Base-by-base conservation (phyloP, 2,888 invertebrate genomes). In the Cosmopolites sordidus region DNA sequence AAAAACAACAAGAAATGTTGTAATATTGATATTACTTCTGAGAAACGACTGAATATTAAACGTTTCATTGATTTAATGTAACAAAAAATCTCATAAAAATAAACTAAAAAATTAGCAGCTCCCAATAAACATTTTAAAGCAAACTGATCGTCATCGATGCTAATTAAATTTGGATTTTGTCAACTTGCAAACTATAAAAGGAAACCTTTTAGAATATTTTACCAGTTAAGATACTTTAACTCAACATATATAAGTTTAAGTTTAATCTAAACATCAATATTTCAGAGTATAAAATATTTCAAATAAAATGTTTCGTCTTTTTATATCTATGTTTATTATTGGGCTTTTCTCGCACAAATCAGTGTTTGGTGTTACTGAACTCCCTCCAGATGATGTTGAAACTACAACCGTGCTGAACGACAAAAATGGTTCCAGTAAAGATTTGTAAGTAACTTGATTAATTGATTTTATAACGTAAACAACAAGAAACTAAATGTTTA, bases 101-200 rank as follows among this genome's bases (percentile, higher is more conserved):
- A 45, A 33, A 17, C 18, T 18, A 45, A 16, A 41, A 37, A 52
- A 52, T 52, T 52, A 52, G 47, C 51, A 22, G 18, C 3, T 47
- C 46, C 33, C 17, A 14, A 15, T 43, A 39, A 48, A 47, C 37
- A 48, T 37, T 5, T 43, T 52, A 42, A 47, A 52, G 41, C 43
- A 52, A 52, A 52, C 22, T 4, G 11, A 27, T 33, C 48, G 48
- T 53, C 52, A 53, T 16, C 11, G 11, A 48, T 48, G 52, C 16
- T 53, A 53, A 53, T 53, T 27, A 39, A 33, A 33, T 33, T 33
- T 33, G 33, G 11, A 33, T 33, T n/a, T 33, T 5, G 12, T 33
- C 11, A 33, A n/a, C 33, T 22, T 22, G 22, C 22, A 22, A 22
- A 22, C 22, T 22, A 22, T 22, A 22, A 22, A 22, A 22, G 22